Conservation (phyloP, 2,113 vertebrate genomes). For the Aspidoscelis tigris region DNA sequence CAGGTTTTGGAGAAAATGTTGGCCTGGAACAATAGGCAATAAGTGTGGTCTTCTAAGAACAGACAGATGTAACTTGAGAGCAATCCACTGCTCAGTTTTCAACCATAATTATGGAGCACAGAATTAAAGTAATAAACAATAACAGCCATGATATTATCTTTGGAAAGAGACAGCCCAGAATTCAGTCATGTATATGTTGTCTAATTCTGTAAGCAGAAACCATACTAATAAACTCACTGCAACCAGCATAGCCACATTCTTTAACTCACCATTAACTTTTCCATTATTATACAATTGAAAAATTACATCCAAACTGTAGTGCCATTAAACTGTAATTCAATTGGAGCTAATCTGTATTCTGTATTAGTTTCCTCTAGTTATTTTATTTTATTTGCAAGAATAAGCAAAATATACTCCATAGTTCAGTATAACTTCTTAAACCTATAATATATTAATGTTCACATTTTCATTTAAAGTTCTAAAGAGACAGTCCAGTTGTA, state of each 20-base stretch:
- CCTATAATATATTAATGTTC: constrained; percentile 30
- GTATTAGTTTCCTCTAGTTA: neutral
- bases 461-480: constrained; percentile 59
- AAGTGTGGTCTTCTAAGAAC: neutral
- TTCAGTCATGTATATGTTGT: constrained; percentile 64
- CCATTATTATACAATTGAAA: neutral
- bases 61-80: constrained; percentile 50
- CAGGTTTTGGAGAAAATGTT: constrained; percentile 37
- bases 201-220: constrained; percentile 61
- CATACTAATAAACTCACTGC: constrained; percentile 59
- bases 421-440: constrained; percentile 34
- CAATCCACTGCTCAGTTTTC: constrained; percentile 27
- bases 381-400: constrained; percentile 32
- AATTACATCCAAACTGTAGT: constrained; percentile 37
- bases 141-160: constrained; percentile 49
- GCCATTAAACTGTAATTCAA: constrained; percentile 1
- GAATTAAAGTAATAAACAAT: constrained; percentile 20
- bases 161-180: constrained; percentile 49
- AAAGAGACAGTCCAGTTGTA: neutral
- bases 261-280: accelerated
- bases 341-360: neutral
- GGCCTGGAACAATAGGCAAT: neutral
- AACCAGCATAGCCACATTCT: constrained; percentile 14
- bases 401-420: constrained; percentile 43
- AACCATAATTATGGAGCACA: constrained; percentile 18